phyloP scores from a whole-genome alignment of 2,888 invertebrate species.

The Masnerella sp. region DNA sequence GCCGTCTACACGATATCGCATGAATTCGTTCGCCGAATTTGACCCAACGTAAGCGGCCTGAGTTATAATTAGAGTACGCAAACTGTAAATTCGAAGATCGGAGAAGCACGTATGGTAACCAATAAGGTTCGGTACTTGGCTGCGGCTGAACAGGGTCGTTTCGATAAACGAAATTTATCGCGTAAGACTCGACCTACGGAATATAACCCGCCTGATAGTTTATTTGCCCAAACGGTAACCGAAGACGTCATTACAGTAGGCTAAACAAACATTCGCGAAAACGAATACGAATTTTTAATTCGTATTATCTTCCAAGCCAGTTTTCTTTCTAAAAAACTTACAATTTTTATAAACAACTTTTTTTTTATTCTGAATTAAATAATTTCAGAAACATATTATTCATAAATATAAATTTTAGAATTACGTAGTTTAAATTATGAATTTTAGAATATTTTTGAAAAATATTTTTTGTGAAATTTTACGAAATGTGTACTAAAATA shows the following conservation, averaged over 20 bases:
- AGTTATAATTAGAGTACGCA: conserved; percentile 52
- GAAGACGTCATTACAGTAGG: conserved; percentile 39
- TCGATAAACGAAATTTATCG: conserved; percentile 67
- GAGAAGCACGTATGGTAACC: conserved; percentile 48
- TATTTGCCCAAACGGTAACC: conserved; percentile 34
- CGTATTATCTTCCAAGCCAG: too few relatives aligned
- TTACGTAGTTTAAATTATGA: too few relatives aligned
- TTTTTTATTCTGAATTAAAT: too few relatives aligned
- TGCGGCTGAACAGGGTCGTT: conserved; percentile 49
- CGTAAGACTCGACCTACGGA: conserved; percentile 32
- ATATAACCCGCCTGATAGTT: conserved; percentile 38
- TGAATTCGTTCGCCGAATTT: conserved; percentile 47
- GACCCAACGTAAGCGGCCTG: conserved; percentile 38
- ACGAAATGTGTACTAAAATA: too few relatives aligned
- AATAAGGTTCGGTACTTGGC: conserved; percentile 29
- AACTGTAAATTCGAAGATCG: conserved; percentile 47
- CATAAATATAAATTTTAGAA: too few relatives aligned
- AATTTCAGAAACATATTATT: too few relatives aligned
- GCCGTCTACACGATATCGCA: conserved; percentile 21
- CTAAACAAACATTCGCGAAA: conserved; percentile 13
- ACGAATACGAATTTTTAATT: too few relatives aligned
- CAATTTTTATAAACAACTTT: too few relatives aligned
- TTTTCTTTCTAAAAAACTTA: too few relatives aligned
- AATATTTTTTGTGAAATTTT: too few relatives aligned
- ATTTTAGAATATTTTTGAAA: too few relatives aligned